Percentiles rank a stretch among this genome's conserved stretches.
These are phyloP conservation scores for Vanacampus margaritifer DNA, from an alignment of 2,113 vertebrate species.

Conservation along the genomic window DNA sequence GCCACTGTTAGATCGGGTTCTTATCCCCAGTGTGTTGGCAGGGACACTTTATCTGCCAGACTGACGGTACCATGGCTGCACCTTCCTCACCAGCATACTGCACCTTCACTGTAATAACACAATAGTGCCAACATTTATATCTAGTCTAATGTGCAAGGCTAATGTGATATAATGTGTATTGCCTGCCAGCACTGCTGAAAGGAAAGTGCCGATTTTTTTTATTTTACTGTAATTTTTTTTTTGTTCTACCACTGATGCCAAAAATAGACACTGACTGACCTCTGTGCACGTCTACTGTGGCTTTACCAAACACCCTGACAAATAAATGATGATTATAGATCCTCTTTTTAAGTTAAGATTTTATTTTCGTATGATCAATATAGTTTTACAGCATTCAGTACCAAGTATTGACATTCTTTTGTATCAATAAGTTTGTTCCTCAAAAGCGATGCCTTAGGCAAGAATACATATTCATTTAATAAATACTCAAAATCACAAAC, in stretches of 20 bases:
- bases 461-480: constrained; percentile 45
- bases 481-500: constrained; percentile 32
- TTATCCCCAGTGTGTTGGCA: constrained; percentile 9
- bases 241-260: constrained; percentile 51
- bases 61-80: neutral
- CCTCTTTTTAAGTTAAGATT: constrained; percentile 40
- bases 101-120: constrained; percentile 3
- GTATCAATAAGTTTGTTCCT: constrained; percentile 30
- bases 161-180: constrained; percentile 14
- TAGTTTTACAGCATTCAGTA: constrained; percentile 13
- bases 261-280: constrained; percentile 37
- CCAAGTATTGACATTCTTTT: neutral
- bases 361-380: constrained; percentile 41
- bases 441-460: constrained; percentile 20
- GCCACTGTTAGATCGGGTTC: constrained; percentile 8
- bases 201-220: constrained; percentile 27
- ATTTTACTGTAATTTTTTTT: constrained; percentile 25
- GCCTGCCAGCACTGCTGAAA: constrained; percentile 3
- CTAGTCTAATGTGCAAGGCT: neutral
- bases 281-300: constrained; percentile 42
- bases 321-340: constrained; percentile 31
- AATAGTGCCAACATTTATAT: neutral
- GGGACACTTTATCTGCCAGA: neutral
- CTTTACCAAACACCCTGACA: constrained; percentile 12
- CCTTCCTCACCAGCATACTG: constrained; percentile 6